These are phyloP conservation scores for Glyphotaelius pellucidus DNA, from an alignment of 2,888 invertebrate species.

Conservation along the genomic window DNA sequence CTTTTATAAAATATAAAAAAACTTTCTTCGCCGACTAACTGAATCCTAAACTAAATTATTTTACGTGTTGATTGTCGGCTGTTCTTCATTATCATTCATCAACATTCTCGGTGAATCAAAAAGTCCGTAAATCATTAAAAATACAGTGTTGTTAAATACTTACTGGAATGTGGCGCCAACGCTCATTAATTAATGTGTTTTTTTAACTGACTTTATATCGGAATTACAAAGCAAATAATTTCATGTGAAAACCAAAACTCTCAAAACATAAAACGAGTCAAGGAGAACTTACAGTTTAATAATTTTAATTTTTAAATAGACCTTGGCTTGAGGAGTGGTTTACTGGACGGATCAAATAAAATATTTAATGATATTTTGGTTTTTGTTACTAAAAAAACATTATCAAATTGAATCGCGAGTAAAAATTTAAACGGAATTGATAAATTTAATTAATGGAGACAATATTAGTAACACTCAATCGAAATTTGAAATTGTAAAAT, in stretches of 20 bases:
- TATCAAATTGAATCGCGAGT: too few species aligned
- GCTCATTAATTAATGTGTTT: neutral
- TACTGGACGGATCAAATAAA: too few species aligned
- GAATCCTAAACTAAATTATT: neutral
- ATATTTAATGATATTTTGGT: too few species aligned
- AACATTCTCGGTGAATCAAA: neutral
- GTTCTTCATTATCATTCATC: neutral
- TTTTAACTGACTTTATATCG: too few species aligned
- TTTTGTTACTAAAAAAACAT: too few species aligned
- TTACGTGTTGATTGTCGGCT: neutral
- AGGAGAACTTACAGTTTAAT: too few species aligned
- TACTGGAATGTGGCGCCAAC: neutral
- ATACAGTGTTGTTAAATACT: neutral
- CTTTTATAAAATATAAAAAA: neutral
- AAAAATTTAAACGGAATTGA: too few species aligned
- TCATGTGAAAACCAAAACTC: neutral
- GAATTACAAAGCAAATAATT: neutral
- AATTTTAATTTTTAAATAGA: too few species aligned
- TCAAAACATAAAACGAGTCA: neutral
- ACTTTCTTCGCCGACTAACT: neutral
- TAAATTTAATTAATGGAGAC: too few species aligned
- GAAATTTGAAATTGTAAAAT: too few species aligned
- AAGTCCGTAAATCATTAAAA: neutral
- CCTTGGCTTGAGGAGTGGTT: too few species aligned
- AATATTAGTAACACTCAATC: too few species aligned